A percentile compares a stretch with the other conserved stretches of the same genome.
Evolutionary conservation across 1,140 invertebrate genomes (phyloP).

Genomic region (Microplitis demolitor): DNA sequence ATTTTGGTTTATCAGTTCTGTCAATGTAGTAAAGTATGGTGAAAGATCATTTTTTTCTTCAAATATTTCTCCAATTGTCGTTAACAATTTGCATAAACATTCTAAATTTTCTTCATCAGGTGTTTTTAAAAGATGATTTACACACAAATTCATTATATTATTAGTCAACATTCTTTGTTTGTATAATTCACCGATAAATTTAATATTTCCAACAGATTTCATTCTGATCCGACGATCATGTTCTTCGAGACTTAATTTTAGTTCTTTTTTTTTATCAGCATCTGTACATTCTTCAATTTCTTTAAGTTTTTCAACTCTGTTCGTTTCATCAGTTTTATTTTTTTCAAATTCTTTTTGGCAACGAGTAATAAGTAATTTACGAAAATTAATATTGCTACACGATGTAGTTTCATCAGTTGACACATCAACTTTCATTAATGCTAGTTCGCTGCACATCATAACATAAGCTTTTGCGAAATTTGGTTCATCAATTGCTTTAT

Average conservation of each 20-base stretch:
- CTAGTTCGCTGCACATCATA: constrained; percentile 67
- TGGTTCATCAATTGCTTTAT: constrained; percentile 94
- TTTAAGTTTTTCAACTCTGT: constrained; percentile 64
- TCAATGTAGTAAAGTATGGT: constrained; percentile 72
- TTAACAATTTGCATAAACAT: constrained; percentile 88
- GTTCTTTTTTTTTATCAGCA: constrained; percentile 74
- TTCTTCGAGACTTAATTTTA: constrained; percentile 71
- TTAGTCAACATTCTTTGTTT: constrained; percentile 89
- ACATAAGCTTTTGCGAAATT: constrained; percentile 91
- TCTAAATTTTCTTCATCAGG: constrained; percentile 90
- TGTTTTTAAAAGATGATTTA: constrained; percentile 76
- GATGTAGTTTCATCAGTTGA: neutral
- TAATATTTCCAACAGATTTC: constrained; percentile 85
- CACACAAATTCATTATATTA: constrained; percentile 88
- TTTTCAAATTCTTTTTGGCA: constrained; percentile 90
- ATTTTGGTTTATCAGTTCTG: constrained; percentile 61
- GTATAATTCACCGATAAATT: constrained; percentile 89
- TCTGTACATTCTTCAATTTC: constrained; percentile 71
- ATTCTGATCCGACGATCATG: constrained; percentile 77
- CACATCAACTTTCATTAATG: neutral
- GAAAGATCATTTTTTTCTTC: constrained; percentile 64
- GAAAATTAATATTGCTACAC: constrained; percentile 62
- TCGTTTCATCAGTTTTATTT: constrained; percentile 71
- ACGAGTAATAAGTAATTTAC: constrained; percentile 78
- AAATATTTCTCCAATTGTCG: constrained; percentile 88